Evolutionary conservation across 2,797 vertebrate species (phyloP), one percentile per base, ranked within the genome.

Genomic region (Steatocranus sp.): DNA sequence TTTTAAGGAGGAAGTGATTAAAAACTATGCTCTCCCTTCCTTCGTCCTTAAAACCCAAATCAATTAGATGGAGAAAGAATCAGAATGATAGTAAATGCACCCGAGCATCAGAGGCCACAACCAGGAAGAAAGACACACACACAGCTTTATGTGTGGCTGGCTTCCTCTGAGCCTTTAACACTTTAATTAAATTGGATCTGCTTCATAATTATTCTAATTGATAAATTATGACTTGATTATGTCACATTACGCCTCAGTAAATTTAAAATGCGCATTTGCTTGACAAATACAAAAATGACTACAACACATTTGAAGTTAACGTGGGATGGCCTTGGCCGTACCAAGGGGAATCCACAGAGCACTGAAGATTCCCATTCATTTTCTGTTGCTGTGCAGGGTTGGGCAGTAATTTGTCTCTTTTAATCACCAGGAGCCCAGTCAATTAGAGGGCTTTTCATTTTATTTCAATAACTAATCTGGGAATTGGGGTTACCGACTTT

Each of bases 391-490:
- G 82, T 82, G 84, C 83, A 68, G 95, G 95, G 95, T 95, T 94
- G 95, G 95, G 89, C 92, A 90, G 94, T 96, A 93, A 97, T 97
- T 96, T 95, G 92, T 96, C 95, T 96, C 92, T 87, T 95, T 96
- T 97, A 97, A 97, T 98, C 96, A 96, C 94, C 88, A 91, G 94
- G 95, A 96, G 96, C 96, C 95, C 95, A 95, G 95, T 97, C 96
- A 97, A 97, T 97, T 97, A 97, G 92, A 96, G 93, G 92, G 95
- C 92, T 96, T 97, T 97, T 97, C 94, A 97, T 97, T 96, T 96
- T 93, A 97, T 96, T 96, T 96, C 94, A 97, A 78, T 96, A 97
- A 95, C 95, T 95, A 96, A 93, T 93, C 58, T 85, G 96, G 95
- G 96, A 97, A 95, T 96, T 95, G 90, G 76, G 82, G 93, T 91